Evolutionary conservation across 2,888 invertebrate genomes (phyloP).

Genomic region (Muscina levida): DNA sequence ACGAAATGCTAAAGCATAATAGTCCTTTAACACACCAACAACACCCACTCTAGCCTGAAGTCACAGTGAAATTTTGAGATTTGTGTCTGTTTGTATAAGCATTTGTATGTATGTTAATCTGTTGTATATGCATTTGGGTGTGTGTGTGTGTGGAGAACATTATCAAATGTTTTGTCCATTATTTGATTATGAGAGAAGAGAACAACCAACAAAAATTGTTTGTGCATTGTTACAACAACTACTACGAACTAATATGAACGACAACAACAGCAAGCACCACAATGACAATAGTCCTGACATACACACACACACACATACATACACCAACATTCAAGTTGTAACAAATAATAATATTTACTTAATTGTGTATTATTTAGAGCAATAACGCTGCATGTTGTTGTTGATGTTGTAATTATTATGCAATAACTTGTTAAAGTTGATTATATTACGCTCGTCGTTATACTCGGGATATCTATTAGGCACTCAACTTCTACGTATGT

Average conservation of each 20-base stretch:
- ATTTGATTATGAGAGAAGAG: constrained; percentile 47
- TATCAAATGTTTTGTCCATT: constrained; percentile 25
- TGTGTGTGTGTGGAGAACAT: too few relatives aligned
- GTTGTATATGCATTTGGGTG: too few relatives aligned
- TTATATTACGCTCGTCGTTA: constrained; percentile 20
- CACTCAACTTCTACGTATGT: too few relatives aligned
- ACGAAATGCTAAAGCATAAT: neutral
- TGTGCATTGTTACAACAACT: neutral
- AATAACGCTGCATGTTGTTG: constrained; percentile 45
- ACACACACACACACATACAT: neutral
- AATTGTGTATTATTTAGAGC: constrained; percentile 56
- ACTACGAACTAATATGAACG: neutral
- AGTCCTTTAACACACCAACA: too few relatives aligned
- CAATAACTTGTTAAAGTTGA: constrained; percentile 35
- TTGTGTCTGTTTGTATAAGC: too few relatives aligned
- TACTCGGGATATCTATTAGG: too few relatives aligned
- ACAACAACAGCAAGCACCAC: constrained; percentile 1
- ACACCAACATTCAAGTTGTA: constrained; percentile 34
- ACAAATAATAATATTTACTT: constrained; percentile 56
- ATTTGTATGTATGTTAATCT: too few relatives aligned
- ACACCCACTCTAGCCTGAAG: too few relatives aligned
- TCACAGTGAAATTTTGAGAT: too few relatives aligned
- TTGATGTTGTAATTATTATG: constrained; percentile 48
- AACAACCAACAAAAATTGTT: constrained; percentile 12
- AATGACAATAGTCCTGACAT: neutral